phyloP scores from a whole-genome alignment of 2,888 invertebrate genomes.

The Brachyopa scutellaris region DNA sequence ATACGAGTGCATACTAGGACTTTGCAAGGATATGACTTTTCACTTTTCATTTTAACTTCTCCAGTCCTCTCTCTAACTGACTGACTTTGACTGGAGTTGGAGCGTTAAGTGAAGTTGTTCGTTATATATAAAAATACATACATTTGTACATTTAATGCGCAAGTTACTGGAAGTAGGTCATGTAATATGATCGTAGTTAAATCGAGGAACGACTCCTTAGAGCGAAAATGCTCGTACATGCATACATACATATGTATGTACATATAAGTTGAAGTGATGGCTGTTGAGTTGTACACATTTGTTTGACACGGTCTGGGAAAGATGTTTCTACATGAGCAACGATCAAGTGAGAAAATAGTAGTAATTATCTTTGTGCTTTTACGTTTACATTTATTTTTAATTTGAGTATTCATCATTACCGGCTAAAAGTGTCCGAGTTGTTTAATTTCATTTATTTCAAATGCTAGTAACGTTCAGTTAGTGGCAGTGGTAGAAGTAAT shows the following conservation, averaged over 20 bases:
- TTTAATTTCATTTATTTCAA: too few relatives aligned
- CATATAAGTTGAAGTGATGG: too few relatives aligned
- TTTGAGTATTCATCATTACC: neutral
- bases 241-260: too few relatives aligned
- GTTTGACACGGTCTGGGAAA: too few relatives aligned
- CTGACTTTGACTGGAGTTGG: constrained; percentile 44
- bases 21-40: constrained; percentile 31
- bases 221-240: too few relatives aligned
- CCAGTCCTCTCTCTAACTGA: neutral
- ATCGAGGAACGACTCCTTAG: neutral
- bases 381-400: too few relatives aligned
- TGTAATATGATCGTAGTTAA: constrained; percentile 37
- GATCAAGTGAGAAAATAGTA: neutral
- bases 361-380: neutral
- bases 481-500: too few relatives aligned
- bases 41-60: constrained; percentile 17
- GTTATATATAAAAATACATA: constrained; percentile 19
- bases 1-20: neutral
- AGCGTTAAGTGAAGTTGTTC: constrained; percentile 45
- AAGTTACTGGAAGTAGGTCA: constrained; percentile 51
- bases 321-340: too few relatives aligned
- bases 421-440: too few relatives aligned
- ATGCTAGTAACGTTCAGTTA: too few relatives aligned
- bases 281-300: too few relatives aligned
- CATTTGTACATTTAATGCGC: constrained; percentile 23